These are phyloP conservation scores for Saguinus imperator DNA, from an alignment of 2,113 vertebrate genomes.

Conservation along the genomic window DNA sequence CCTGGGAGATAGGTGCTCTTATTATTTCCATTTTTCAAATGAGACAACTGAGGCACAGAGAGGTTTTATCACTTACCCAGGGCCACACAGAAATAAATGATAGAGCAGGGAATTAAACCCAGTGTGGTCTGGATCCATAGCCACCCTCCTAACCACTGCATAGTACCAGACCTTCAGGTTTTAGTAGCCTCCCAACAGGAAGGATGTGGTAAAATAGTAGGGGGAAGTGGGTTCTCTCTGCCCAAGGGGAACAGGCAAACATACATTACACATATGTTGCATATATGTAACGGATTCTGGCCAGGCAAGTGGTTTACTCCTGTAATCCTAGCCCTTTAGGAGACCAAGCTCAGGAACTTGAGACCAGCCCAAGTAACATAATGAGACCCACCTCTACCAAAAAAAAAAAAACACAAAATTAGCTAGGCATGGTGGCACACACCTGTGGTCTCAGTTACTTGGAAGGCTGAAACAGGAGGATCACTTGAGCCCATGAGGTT, in stretches of 20 bases:
- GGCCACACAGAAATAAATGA: not conserved
- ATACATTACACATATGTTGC: fast-evolving
- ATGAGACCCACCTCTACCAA: too few relatives aligned
- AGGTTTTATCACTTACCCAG: not conserved
- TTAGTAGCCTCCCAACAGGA: not conserved
- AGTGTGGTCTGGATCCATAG: not conserved
- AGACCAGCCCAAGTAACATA: too few relatives aligned
- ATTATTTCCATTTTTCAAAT: not conserved
- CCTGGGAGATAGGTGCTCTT: not conserved
- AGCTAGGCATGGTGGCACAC: too few relatives aligned
- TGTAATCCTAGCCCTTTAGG: too few relatives aligned
- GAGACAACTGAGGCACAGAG: not conserved
- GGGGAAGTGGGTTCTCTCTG: not conserved
- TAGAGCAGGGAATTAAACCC: not conserved
- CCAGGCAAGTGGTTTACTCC: too few relatives aligned
- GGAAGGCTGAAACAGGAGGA: too few relatives aligned
- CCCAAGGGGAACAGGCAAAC: fast-evolving
- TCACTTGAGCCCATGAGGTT: too few relatives aligned
- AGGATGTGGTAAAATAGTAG: not conserved
- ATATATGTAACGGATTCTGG: not conserved
- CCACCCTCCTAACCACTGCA: fast-evolving
- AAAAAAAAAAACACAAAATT: too few relatives aligned
- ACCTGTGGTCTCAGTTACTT: too few relatives aligned
- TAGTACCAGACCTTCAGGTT: not conserved
- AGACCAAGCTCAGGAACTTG: too few relatives aligned